Conservation (phyloP, 1,140 invertebrate species). For the Bombyx mori region ASM3026992v2 NC_085113.1:1383501-1384000, state of each 20-base stretch:
- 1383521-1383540: slow-evolving; percentile 66
- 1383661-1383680: slow-evolving; percentile 60
- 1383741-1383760: slow-evolving; percentile 69
- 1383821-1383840: slow-evolving; percentile 71
- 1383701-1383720: slow-evolving; percentile 73
- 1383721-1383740: slow-evolving; percentile 72
- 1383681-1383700: slow-evolving; percentile 66
- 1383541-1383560: slow-evolving; percentile 72
- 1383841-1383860: slow-evolving; percentile 68
- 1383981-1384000: slow-evolving; percentile 70
- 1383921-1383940: slow-evolving; percentile 76
- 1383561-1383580: slow-evolving; percentile 65
- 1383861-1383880: slow-evolving; percentile 55
- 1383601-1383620: slow-evolving; percentile 73
- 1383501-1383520: slow-evolving; percentile 74
- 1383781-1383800: slow-evolving; percentile 72
- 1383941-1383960: slow-evolving; percentile 73
- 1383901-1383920: slow-evolving; percentile 77
- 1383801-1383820: slow-evolving; percentile 74
- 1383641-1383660: slow-evolving; percentile 68
- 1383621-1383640: slow-evolving; percentile 61
- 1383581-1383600: slow-evolving; percentile 73
- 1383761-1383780: slow-evolving; percentile 66
- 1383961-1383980: slow-evolving; percentile 74
- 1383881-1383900: slow-evolving; percentile 68